Evolutionary conservation across 2,888 invertebrate species (phyloP), one percentile per base, ranked within the genome.

Genomic region (Tenthredo livida): DNA sequence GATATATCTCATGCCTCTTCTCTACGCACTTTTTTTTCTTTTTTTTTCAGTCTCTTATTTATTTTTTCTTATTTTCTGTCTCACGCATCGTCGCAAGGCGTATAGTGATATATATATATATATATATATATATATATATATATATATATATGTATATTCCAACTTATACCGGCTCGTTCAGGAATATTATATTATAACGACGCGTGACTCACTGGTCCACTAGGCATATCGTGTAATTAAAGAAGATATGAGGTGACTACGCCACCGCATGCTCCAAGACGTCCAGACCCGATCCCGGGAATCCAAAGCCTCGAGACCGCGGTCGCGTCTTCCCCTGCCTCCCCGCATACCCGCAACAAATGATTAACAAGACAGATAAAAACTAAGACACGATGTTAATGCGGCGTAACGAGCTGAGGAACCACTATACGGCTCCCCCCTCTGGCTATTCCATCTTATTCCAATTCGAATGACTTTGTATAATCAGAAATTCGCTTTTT

Each of bases 351-450:
- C 77, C 77, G n/a, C n/a, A 87, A 88, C 89, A 88, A 89, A 90
- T 88, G 90, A 89, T 90, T 89, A 90, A 89, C 89, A 90, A 90
- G 89, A 86, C 85, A 88, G 90, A 90, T 90, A 90, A 90, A 88
- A 88, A 88, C 85, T 88, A 87, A 87, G 88, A 90, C 90, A 90
- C 88, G 90, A 89, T 89, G 90, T 90, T 90, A 90, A 90, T 90
- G 88, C 88, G 87, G 86, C 88, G 89, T 90, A 89, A 90, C 90
- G 90, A 89, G 89, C 87, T 85, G 75, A 85, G 86, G 29, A 80
- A 72, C 83, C 65, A 67, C 43, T 50, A 84, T 37, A 7, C n/a
- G n/a, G n/a, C n/a, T n/a, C n/a, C 37, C 37, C 33, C 70, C 77
- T 43, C 37, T 2, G 43, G 54, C 54, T 70, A 47, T 70, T 58